phyloP scores from a whole-genome alignment of 2,797 vertebrate genomes.

The Carcharodon carcharias region DNA sequence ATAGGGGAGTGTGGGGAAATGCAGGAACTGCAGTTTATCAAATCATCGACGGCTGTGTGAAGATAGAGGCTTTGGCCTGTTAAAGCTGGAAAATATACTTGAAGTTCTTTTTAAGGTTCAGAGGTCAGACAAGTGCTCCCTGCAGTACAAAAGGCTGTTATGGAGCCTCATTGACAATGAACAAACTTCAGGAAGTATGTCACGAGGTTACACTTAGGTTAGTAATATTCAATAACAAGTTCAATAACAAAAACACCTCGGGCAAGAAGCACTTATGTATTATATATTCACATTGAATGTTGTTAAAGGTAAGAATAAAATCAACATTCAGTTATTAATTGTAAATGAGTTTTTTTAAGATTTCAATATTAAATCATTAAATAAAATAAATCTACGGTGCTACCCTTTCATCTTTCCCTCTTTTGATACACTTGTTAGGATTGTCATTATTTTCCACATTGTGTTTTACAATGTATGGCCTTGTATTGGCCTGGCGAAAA shows the following conservation, averaged over 20 bases:
- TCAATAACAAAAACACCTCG: slow-evolving; percentile 27
- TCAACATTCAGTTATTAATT: neutral
- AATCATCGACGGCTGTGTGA: neutral
- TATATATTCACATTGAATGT: neutral
- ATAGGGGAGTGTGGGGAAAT: neutral
- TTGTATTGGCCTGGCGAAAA: slow-evolving; percentile 45
- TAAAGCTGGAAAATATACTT: slow-evolving; percentile 5
- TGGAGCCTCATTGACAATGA: slow-evolving; percentile 19
- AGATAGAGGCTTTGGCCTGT: neutral
- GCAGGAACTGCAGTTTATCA: neutral
- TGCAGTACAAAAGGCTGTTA: slow-evolving; percentile 1
- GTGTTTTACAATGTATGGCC: slow-evolving; percentile 43
- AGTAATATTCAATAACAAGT: neutral
- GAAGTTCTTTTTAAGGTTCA: slow-evolving; percentile 9
- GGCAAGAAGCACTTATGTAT: neutral
- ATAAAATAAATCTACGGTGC: neutral
- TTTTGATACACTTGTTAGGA: slow-evolving; percentile 45
- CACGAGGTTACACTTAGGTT: neutral
- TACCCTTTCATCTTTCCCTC: slow-evolving; percentile 35
- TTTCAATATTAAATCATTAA: neutral
- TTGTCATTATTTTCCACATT: slow-evolving; percentile 43
- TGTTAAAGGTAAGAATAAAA: neutral
- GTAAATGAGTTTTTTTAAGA: neutral
- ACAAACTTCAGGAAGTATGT: neutral
- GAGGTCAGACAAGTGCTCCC: slow-evolving; percentile 1